Conservation (phyloP, 2,888 invertebrate species). For the Chromoteleia sp. region DNA sequence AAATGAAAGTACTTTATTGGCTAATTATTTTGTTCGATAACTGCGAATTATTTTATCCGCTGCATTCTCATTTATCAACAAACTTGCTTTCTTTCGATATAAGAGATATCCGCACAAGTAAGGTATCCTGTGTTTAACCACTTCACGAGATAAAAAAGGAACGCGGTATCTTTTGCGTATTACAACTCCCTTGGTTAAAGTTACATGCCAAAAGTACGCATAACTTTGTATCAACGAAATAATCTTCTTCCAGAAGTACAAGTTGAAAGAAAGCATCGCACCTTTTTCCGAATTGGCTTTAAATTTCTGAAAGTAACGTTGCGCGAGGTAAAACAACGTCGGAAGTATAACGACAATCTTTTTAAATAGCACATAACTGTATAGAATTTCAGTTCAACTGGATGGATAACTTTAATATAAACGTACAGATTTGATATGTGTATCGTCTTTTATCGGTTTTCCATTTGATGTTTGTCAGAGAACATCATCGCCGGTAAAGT, state of each 20-base stretch:
- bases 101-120: slow-evolving; percentile 11
- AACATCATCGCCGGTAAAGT: slow-evolving; percentile 16
- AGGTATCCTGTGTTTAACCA: slow-evolving; percentile 24
- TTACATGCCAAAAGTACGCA: slow-evolving; percentile 31
- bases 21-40: slow-evolving; percentile 37
- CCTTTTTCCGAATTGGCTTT: slow-evolving; percentile 1
- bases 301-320: slow-evolving; percentile 7
- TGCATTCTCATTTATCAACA: neutral
- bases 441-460: slow-evolving; percentile 31
- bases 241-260: slow-evolving; percentile 11
- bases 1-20: slow-evolving; percentile 8
- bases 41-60: neutral
- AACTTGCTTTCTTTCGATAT: slow-evolving; percentile 7
- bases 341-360: slow-evolving; percentile 15
- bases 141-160: slow-evolving; percentile 11
- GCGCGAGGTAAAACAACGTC: neutral
- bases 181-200: slow-evolving; percentile 22
- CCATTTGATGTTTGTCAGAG: slow-evolving; percentile 30
- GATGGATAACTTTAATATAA: slow-evolving; percentile 37
- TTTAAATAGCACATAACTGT: slow-evolving; percentile 16
- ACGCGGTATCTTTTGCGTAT: slow-evolving; percentile 18
- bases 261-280: slow-evolving; percentile 18
- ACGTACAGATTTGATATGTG: slow-evolving; percentile 45
- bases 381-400: slow-evolving; percentile 20
- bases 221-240: slow-evolving; percentile 34